Evolutionary conservation across 2,888 invertebrate species (phyloP).

Genomic region (Drosophila putrida): DNA sequence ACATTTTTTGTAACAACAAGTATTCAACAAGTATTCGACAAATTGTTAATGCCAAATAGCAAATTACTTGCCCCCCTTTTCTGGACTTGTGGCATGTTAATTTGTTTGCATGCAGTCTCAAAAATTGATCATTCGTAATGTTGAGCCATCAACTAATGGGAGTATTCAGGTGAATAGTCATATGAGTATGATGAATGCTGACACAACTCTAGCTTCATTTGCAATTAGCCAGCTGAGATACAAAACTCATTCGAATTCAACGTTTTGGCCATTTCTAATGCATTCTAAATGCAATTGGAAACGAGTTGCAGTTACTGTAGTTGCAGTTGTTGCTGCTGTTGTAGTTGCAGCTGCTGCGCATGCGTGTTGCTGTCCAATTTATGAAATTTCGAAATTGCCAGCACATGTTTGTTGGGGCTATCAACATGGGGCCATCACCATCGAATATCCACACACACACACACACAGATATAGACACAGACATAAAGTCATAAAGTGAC

Average conservation of each 20-base stretch:
- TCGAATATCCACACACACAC: neutral
- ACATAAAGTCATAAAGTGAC: conserved; percentile 48
- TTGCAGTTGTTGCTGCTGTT: conserved; percentile 5
- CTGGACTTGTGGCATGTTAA: conserved; percentile 19
- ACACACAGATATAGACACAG: neutral
- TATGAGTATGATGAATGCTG: conserved; percentile 44
- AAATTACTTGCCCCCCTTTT: conserved; percentile 4
- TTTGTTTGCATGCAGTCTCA: neutral
- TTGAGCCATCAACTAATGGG: conserved; percentile 10
- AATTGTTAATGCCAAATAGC: neutral
- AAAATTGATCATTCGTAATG: conserved; percentile 6
- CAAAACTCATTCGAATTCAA: conserved; percentile 48
- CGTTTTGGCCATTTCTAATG: conserved; percentile 58
- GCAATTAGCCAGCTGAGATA: conserved; percentile 57
- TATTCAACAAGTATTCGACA: neutral
- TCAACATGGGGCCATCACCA: conserved; percentile 61
- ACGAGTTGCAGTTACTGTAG: conserved; percentile 26
- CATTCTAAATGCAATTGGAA: conserved; percentile 59
- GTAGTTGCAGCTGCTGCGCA: conserved; percentile 52
- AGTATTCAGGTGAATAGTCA: conserved; percentile 4
- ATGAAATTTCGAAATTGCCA: conserved; percentile 65
- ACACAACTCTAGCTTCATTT: conserved; percentile 41
- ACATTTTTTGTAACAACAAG: neutral
- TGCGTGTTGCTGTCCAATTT: conserved; percentile 75
- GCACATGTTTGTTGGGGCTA: conserved; percentile 50